Conservation (phyloP, 2,797 vertebrate genomes). For the Phaenicophaeus curvirostris region DNA sequence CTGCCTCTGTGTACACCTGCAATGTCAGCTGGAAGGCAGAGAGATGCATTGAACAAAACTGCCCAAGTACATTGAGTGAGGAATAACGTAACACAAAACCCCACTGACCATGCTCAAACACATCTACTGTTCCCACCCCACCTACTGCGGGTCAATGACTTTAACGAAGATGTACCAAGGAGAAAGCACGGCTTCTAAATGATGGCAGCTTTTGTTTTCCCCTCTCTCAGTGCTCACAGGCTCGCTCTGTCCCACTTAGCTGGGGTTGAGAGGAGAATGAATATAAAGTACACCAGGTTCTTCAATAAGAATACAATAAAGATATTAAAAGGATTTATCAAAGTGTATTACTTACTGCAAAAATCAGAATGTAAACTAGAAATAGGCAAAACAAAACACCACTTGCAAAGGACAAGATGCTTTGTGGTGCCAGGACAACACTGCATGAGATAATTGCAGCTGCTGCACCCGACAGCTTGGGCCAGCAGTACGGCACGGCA, state of each 20-base stretch:
- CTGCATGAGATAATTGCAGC: background rate
- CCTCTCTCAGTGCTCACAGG: background rate
- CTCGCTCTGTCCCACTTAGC: background rate
- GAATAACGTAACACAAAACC: background rate
- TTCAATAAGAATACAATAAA: background rate
- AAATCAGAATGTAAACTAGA: background rate
- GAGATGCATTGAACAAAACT: background rate
- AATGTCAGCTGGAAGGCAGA: background rate
- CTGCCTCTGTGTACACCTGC: background rate
- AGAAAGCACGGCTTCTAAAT: background rate
- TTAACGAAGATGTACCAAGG: rapidly evolving
- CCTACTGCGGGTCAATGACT: background rate
- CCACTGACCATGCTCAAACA: background rate
- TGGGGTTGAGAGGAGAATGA: rapidly evolving
- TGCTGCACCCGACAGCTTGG: background rate
- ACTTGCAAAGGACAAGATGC: background rate
- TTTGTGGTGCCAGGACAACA: rapidly evolving
- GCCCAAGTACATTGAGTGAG: background rate
- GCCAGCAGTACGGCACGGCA: rapidly evolving
- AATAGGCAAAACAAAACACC: background rate
- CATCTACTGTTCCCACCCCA: background rate
- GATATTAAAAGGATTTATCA: background rate
- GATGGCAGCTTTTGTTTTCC: background rate
- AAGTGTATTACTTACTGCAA: rapidly evolving
- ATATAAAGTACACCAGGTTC: background rate